Evolutionary conservation across 1,140 invertebrate genomes (phyloP), one percentile per base, ranked within the genome.

Genomic region (Oreohelix idahoensis): DNA sequence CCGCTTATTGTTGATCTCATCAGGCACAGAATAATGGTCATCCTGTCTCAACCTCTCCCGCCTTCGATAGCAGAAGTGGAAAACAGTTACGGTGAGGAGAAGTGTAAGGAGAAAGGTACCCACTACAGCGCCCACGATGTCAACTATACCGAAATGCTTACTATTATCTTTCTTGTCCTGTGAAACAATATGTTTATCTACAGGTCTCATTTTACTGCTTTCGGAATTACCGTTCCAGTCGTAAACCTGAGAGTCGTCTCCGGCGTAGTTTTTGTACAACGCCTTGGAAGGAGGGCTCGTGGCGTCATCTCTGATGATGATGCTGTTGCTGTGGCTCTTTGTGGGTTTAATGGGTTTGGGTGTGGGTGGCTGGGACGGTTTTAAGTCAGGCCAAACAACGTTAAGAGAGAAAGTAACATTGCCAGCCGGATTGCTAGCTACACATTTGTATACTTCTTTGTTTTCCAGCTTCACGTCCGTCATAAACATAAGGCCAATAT

Each of bases 341-440:
- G 74, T 70, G 1, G 77, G 69, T 32, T 79, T 83, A 49, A 51
- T 51, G 23, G 63, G 42, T 35, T 71, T 71, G 17, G 82, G 71
- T 20, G 73, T 83, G 20, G 38, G 51, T 20, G 80, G 71, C 35
- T 77, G 84, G 0, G 79, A 17, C 8, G 76, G 74, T 23, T 49
- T 63, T n/a, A 70, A 38, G 8, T 81, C 83, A 8, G 92, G 92
- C 91, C 91, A 92, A 20, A 87, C 87, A 36, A 92, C 90, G 83
- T 91, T 91, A 17, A 92, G 82, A 0, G 89, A 89, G 45, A 92
- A 89, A 15, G 91, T 92, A 10, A 92, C 91, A 79, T 92, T 92
- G 17, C 92, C 92, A 0, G 91, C 92, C 0, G 90, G 89, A 83
- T 92, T 92, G 81, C 88, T 90, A 23, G 92, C 92, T 36, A 92